These are phyloP conservation scores for Andricus curvator DNA, from an alignment of 2,888 invertebrate species.

Conservation along the genomic window DNA sequence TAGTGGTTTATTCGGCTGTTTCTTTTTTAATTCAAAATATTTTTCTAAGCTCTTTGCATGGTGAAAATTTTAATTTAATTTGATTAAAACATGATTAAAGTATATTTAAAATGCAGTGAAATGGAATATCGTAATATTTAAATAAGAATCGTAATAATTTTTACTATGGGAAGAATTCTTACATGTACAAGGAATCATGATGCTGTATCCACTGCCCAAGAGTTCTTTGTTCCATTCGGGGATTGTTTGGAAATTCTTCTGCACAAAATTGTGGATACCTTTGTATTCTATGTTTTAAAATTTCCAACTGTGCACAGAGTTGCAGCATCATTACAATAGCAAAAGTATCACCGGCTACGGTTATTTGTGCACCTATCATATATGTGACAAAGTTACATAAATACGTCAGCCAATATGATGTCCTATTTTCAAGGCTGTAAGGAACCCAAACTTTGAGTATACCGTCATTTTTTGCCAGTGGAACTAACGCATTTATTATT, in stretches of 20 bases:
- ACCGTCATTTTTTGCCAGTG: not conserved
- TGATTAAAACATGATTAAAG: no score
- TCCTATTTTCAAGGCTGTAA: slow-evolving; percentile 48
- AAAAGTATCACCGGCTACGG: slow-evolving; percentile 57
- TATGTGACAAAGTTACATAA: slow-evolving; percentile 55
- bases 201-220: slow-evolving; percentile 8
- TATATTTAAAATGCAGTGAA: no score
- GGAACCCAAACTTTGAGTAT: slow-evolving; percentile 56
- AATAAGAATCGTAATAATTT: not conserved
- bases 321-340: slow-evolving; percentile 58
- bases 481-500: not conserved
- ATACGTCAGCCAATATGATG: slow-evolving; percentile 54
- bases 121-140: no score
- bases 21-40: no score
- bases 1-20: no score
- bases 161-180: not conserved
- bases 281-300: slow-evolving; percentile 54
- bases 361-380: slow-evolving; percentile 48
- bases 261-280: slow-evolving; percentile 11
- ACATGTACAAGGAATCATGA: slow-evolving; percentile 6
- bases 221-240: not conserved
- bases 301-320: slow-evolving; percentile 53
- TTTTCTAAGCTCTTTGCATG: no score
- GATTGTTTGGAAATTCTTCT: not conserved
- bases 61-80: no score